Conservation (phyloP, 2,113 vertebrate genomes). For the Sebastes schlegelii region DNA sequence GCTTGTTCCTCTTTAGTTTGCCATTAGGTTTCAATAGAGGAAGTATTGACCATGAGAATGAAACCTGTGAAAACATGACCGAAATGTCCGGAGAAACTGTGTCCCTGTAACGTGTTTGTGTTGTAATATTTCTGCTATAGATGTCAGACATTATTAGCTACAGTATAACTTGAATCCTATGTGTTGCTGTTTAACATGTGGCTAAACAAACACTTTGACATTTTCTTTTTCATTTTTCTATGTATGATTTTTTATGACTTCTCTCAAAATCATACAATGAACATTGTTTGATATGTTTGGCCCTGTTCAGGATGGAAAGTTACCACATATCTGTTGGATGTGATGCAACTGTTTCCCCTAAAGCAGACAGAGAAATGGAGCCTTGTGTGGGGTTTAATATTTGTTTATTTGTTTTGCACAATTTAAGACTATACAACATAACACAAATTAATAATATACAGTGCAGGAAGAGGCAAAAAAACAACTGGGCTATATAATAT, state of each 20-base stretch:
- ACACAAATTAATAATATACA: too few species aligned
- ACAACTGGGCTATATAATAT: too few species aligned
- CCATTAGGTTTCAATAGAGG: constrained; percentile 66
- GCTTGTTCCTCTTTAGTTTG: constrained; percentile 72
- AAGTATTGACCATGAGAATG: constrained; percentile 72
- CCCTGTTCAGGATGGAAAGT: constrained; percentile 43
- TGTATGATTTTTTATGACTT: not conserved
- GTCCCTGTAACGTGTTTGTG: constrained; percentile 22
- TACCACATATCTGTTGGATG: constrained; percentile 44
- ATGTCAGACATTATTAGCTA: not conserved
- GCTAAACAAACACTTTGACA: not conserved
- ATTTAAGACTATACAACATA: too few species aligned
- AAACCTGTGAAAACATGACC: constrained; percentile 63
- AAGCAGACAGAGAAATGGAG: not conserved
- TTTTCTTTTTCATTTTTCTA: not conserved
- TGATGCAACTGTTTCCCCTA: constrained; percentile 54
- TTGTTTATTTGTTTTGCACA: too few species aligned
- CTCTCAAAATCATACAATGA: not conserved
- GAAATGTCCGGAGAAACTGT: constrained; percentile 23
- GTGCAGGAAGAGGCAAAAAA: too few species aligned
- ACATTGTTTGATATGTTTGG: not conserved
- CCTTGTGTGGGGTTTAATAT: constrained; percentile 3
- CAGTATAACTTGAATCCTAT: not conserved
- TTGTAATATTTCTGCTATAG: not conserved
- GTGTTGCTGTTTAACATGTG: not conserved